Conservation (phyloP, 2,797 vertebrate species). For the Hafferia zeledoni region DNA sequence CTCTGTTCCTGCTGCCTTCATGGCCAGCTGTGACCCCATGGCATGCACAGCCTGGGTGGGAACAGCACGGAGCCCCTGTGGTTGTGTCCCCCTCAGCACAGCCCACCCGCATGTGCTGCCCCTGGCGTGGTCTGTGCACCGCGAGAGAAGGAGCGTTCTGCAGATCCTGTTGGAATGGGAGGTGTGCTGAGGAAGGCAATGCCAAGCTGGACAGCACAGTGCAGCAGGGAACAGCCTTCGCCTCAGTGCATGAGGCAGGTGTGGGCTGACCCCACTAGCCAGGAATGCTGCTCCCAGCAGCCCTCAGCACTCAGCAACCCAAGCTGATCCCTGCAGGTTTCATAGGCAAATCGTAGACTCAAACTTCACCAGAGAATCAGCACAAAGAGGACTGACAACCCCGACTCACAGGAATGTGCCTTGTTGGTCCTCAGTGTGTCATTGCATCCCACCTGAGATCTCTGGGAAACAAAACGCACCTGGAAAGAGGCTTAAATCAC, state of each 20-base stretch:
- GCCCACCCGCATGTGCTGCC: not conserved
- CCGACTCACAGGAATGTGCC: not conserved
- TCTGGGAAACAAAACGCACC: not conserved
- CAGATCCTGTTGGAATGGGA: not conserved
- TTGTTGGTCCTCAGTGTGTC: not conserved
- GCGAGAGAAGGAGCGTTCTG: fast-evolving
- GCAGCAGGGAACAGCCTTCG: not conserved
- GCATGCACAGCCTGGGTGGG: not conserved
- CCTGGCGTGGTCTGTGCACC: fast-evolving
- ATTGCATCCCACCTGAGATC: not conserved
- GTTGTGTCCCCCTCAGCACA: not conserved
- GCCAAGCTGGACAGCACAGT: not conserved
- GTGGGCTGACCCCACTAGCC: not conserved
- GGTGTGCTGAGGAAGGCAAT: not conserved
- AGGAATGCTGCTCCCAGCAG: not conserved
- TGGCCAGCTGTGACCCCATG: not conserved
- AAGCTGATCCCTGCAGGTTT: not conserved
- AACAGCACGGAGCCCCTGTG: not conserved
- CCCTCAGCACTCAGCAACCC: not conserved
- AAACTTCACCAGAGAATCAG: not conserved
- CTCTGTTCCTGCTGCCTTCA: fast-evolving
- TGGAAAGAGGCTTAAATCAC: not conserved
- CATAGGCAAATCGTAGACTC: not conserved
- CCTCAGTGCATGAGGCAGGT: not conserved
- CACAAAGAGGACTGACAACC: not conserved